phyloP scores from a whole-genome alignment of 2,797 vertebrate species.

The Lophius americanus region DNA sequence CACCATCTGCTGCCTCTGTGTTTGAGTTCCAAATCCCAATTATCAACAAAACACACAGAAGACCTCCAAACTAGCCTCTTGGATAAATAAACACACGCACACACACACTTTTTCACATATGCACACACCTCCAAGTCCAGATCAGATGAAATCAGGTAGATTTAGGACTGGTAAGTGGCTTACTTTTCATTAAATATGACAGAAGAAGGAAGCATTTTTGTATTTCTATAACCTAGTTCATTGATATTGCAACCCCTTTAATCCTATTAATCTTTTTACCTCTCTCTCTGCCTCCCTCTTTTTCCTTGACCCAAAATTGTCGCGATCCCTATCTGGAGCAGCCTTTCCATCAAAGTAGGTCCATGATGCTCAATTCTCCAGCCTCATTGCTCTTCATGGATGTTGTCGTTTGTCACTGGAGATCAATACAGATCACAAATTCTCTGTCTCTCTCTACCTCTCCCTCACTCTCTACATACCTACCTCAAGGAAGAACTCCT shows the following conservation, averaged over 20 bases:
- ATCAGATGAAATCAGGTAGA: slow-evolving; percentile 56
- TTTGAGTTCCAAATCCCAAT: slow-evolving; percentile 82
- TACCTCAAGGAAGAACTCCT: slow-evolving; percentile 25
- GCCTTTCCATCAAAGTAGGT: slow-evolving; percentile 60
- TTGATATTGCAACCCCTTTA: slow-evolving; percentile 42
- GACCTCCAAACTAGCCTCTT: slow-evolving; percentile 66
- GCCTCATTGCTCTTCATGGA: slow-evolving; percentile 67
- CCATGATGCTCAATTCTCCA: slow-evolving; percentile 61
- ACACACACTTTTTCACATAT: slow-evolving; percentile 18
- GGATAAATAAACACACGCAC: slow-evolving; percentile 40
- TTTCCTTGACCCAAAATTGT: slow-evolving; percentile 24
- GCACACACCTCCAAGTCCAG: slow-evolving; percentile 28
- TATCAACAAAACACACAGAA: slow-evolving; percentile 81
- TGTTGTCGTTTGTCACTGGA: slow-evolving; percentile 57
- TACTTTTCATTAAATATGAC: slow-evolving; percentile 61
- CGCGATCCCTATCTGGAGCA: slow-evolving; percentile 19
- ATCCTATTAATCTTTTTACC: slow-evolving; percentile 17
- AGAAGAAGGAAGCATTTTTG: slow-evolving; percentile 57
- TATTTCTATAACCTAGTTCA: slow-evolving; percentile 45
- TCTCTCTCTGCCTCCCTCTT: not conserved
- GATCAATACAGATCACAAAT: slow-evolving; percentile 62
- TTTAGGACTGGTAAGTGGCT: slow-evolving; percentile 47
- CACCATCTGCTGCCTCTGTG: slow-evolving; percentile 80
- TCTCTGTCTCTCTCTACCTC: not conserved
- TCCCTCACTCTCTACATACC: not conserved